phyloP scores from a whole-genome alignment of 30 jellyfish, hydroid and myxozoan species.

The Nemopilema nomurai region DNA sequence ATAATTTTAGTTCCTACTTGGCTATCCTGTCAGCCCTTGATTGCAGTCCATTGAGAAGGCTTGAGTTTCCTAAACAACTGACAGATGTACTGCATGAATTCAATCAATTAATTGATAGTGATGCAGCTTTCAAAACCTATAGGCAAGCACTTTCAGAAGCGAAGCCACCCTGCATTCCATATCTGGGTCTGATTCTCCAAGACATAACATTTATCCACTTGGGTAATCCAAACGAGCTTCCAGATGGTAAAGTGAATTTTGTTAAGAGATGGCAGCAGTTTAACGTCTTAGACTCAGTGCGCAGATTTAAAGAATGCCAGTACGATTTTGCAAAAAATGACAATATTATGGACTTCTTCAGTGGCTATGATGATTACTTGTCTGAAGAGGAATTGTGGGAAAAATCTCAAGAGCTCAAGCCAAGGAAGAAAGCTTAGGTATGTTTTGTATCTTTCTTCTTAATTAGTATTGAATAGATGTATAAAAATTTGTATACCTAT shows the following conservation, averaged over 20 bases:
- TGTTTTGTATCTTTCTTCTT: neutral
- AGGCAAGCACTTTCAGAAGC: slow-evolving; percentile 97
- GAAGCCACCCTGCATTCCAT: slow-evolving; percentile 97
- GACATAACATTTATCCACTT: slow-evolving; percentile 95
- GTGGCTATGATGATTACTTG: slow-evolving; percentile 87
- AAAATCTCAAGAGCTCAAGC: slow-evolving; percentile 76
- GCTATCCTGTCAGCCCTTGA: slow-evolving; percentile 96
- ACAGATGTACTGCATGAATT: slow-evolving; percentile 86
- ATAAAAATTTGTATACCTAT: too few relatives aligned
- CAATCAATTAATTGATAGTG: slow-evolving; percentile 85
- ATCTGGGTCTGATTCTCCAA: slow-evolving; percentile 94
- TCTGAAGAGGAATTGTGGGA: slow-evolving; percentile 98
- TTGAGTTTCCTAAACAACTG: slow-evolving; percentile 95
- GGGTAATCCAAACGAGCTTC: slow-evolving; percentile 94
- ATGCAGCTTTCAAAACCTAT: slow-evolving; percentile 91
- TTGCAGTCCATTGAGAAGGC: slow-evolving; percentile 88
- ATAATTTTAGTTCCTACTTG: slow-evolving; percentile 88
- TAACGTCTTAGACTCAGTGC: slow-evolving; percentile 84
- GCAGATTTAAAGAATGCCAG: slow-evolving; percentile 84
- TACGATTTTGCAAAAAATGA: slow-evolving; percentile 81
- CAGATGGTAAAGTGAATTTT: slow-evolving; percentile 97
- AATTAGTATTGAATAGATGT: too few relatives aligned
- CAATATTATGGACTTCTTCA: slow-evolving; percentile 76
- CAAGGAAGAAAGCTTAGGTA: slow-evolving; percentile 59
- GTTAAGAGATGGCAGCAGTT: slow-evolving; percentile 98